Evolutionary conservation across 2,888 invertebrate species (phyloP).

Genomic region (Horisme vitalbata): DNA sequence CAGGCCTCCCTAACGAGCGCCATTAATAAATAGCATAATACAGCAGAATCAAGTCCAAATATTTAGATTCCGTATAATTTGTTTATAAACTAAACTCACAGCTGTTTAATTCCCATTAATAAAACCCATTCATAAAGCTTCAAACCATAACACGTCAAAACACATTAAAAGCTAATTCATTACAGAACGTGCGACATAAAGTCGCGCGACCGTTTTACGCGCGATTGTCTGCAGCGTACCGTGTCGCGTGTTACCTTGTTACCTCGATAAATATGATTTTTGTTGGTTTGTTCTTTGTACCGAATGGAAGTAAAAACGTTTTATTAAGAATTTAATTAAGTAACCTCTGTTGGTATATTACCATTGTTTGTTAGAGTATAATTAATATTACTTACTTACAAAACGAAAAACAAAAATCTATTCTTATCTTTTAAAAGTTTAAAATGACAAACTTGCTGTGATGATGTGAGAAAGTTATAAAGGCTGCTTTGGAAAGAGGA

Average conservation of each 20-base stretch:
- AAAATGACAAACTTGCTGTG: no score
- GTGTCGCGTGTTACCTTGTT: slow-evolving; percentile 29
- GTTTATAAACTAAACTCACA: slow-evolving; percentile 10
- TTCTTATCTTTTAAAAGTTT: no score
- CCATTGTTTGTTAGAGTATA: no score
- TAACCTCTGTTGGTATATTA: no score
- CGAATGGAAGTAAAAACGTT: slow-evolving; percentile 27
- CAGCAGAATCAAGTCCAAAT: background rate
- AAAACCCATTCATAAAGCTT: slow-evolving; percentile 9
- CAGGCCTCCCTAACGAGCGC: no score
- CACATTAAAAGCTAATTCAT: slow-evolving; percentile 25
- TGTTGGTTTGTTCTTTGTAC: slow-evolving; percentile 19
- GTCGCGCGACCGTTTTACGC: slow-evolving; percentile 49
- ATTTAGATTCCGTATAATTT: slow-evolving; percentile 1
- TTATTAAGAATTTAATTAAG: no score
- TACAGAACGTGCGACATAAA: slow-evolving; percentile 45
- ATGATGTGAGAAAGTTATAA: no score
- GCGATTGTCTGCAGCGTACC: slow-evolving; percentile 49
- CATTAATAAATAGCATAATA: background rate
- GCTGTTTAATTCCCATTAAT: slow-evolving; percentile 16
- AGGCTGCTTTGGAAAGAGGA: no score
- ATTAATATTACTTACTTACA: no score
- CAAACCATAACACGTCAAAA: slow-evolving; percentile 13
- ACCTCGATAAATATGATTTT: slow-evolving; percentile 32
- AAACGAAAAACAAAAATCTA: no score